These are phyloP conservation scores for Clarias batrachus DNA, from an alignment of 2,113 vertebrate species.

Conservation along the genomic window DNA sequence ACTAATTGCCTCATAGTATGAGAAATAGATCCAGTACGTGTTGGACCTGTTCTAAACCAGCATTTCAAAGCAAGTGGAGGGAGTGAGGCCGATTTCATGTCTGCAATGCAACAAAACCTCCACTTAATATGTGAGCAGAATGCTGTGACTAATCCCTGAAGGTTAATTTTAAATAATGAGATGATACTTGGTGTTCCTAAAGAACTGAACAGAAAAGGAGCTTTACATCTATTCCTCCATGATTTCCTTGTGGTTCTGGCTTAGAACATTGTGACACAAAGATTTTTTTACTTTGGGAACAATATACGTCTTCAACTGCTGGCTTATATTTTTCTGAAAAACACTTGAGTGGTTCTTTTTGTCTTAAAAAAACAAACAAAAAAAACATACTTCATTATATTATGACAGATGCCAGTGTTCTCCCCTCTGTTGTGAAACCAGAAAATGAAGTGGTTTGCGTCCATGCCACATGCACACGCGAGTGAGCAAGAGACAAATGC, in stretches of 20 bases:
- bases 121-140: constrained; percentile 28
- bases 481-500: constrained; percentile 35
- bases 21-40: constrained; percentile 53
- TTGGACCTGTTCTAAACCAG: constrained; percentile 49
- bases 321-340: background rate
- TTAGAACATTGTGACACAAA: background rate
- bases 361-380: background rate
- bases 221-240: background rate
- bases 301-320: background rate
- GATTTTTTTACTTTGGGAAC: background rate
- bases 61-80: constrained; percentile 50
- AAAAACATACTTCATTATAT: constrained; percentile 1
- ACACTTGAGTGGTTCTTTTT: background rate
- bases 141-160: constrained; percentile 15
- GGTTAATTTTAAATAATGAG: constrained; percentile 15
- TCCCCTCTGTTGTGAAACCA: constrained; percentile 7
- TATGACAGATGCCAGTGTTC: constrained; percentile 21
- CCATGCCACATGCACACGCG: background rate
- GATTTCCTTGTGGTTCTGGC: background rate
- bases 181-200: constrained; percentile 17
- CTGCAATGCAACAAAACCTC: constrained; percentile 36
- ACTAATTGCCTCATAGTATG: constrained; percentile 69
- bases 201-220: background rate
- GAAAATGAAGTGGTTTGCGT: constrained; percentile 14
- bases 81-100: constrained; percentile 38